Conservation (phyloP, 2,888 invertebrate genomes). For the Brachypterus glaber region DNA sequence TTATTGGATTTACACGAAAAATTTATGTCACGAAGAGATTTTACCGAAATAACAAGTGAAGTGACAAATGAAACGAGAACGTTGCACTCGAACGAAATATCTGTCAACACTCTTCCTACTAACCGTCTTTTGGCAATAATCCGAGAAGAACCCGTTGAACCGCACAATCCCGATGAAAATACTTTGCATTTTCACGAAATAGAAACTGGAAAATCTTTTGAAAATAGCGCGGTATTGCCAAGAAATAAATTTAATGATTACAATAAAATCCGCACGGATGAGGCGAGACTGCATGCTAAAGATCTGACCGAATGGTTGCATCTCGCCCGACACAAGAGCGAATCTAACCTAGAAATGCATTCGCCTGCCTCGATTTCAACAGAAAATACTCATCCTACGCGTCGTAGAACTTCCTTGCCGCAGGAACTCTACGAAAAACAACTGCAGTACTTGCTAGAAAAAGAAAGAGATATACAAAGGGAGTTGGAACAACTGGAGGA, state of each 20-base stretch:
- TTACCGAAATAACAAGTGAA: constrained; percentile 22
- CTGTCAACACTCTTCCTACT: constrained; percentile 13
- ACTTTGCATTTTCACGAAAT: constrained; percentile 19
- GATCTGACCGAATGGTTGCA: constrained; percentile 45
- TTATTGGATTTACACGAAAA: constrained; percentile 61
- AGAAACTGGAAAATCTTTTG: constrained; percentile 12
- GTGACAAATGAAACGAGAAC: constrained; percentile 10
- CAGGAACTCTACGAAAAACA: constrained; percentile 55
- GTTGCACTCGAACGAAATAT: constrained; percentile 1
- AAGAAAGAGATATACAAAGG: constrained; percentile 57
- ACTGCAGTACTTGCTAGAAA: constrained; percentile 55
- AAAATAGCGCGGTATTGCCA: constrained; percentile 16
- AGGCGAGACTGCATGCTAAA: constrained; percentile 33
- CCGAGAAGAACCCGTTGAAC: constrained; percentile 39
- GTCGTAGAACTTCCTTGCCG: constrained; percentile 51
- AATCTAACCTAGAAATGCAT: constrained; percentile 24
- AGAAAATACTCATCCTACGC: constrained; percentile 14
- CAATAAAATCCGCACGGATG: constrained; percentile 10
- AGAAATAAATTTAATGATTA: constrained; percentile 7
- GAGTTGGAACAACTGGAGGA: constrained; percentile 56
- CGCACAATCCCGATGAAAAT: constrained; percentile 14
- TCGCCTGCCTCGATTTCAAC: constrained; percentile 19
- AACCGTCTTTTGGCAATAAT: constrained; percentile 55
- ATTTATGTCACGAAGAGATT: constrained; percentile 49
- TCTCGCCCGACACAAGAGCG: constrained; percentile 38